phyloP scores from a whole-genome alignment of 2,888 invertebrate genomes.

The Lumbricus terrestris region DNA sequence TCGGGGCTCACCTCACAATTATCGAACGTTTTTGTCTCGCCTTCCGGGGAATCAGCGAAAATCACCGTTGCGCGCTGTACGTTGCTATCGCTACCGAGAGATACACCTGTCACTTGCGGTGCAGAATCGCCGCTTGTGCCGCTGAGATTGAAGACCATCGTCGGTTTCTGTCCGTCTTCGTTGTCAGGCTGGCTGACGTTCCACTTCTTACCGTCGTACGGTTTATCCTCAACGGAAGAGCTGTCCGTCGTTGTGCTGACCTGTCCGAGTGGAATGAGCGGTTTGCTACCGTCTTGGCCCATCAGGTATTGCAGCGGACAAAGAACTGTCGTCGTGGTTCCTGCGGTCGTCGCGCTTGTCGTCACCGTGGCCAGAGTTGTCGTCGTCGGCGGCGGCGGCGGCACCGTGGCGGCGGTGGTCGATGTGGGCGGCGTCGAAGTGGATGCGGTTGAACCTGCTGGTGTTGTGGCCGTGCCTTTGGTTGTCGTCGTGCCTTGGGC shows the following conservation, averaged over 20 bases:
- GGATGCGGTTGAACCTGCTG: no score
- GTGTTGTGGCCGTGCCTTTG: no score
- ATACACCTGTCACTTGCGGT: neutral
- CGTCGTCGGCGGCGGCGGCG: no score
- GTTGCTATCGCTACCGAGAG: no score
- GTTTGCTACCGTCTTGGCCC: neutral
- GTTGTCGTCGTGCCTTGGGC: no score
- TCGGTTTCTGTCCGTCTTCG: neutral
- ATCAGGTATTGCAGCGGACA: neutral
- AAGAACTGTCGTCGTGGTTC: neutral
- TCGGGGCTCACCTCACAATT: neutral
- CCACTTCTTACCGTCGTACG: neutral
- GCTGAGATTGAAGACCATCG: neutral
- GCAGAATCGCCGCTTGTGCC: neutral
- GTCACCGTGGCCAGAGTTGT: neutral
- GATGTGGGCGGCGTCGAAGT: no score
- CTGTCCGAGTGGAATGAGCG: neutral
- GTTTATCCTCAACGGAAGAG: neutral
- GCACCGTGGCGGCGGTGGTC: no score
- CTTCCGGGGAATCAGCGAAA: neutral
- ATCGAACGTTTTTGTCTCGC: neutral
- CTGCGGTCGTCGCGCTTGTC: neutral
- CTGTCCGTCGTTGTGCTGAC: neutral
- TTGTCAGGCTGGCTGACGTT: neutral
- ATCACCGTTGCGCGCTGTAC: no score